These are phyloP conservation scores for Drosophila lacteicornis DNA, from an alignment of 1,140 invertebrate species.

Conservation along the genomic window DNA sequence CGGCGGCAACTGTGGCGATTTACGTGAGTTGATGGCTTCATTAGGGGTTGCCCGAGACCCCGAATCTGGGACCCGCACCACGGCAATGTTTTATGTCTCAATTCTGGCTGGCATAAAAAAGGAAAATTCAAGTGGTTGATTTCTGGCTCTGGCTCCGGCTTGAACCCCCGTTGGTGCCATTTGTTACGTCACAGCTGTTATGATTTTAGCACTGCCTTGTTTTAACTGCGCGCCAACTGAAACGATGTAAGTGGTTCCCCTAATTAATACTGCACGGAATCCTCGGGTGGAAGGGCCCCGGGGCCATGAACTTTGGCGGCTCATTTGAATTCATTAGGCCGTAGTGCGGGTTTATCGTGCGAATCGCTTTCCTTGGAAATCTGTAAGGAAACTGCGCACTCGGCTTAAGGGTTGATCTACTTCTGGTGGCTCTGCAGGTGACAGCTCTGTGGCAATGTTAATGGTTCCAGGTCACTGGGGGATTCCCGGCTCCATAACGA, in stretches of 20 bases:
- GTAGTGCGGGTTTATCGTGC: conserved; percentile 17
- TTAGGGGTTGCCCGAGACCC: conserved; percentile 59
- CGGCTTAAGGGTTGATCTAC: conserved; percentile 31
- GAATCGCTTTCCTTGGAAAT: conserved; percentile 45
- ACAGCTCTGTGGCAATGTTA: conserved; percentile 65
- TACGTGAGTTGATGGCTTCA: conserved; percentile 73
- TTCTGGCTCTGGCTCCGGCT: conserved; percentile 6
- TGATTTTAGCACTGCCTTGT: conserved; percentile 60
- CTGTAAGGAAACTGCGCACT: conserved; percentile 55
- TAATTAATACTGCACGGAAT: conserved; percentile 69
- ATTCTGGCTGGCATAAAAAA: conserved; percentile 64
- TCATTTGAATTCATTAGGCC: conserved; percentile 75
- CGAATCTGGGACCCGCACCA: conserved; percentile 16
- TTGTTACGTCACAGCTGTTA: conserved; percentile 79
- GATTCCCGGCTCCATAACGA: conserved; percentile 60
- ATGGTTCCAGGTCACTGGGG: conserved; percentile 57
- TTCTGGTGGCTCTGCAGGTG: conserved; percentile 59
- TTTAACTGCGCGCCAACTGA: conserved; percentile 49
- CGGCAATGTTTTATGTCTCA: conserved; percentile 73
- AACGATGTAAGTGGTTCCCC: conserved; percentile 68
- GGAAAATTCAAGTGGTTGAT: conserved; percentile 76
- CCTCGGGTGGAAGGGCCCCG: conserved; percentile 35
- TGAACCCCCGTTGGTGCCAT: conserved; percentile 55
- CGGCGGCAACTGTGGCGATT: conserved; percentile 56
- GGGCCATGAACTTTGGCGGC: conserved; percentile 47